A percentile compares a stretch with the other conserved stretches of the same genome.
These are phyloP conservation scores for Miniopterus natalensis DNA, from an alignment of 2,113 vertebrate species.

Conservation along the genomic window DNA sequence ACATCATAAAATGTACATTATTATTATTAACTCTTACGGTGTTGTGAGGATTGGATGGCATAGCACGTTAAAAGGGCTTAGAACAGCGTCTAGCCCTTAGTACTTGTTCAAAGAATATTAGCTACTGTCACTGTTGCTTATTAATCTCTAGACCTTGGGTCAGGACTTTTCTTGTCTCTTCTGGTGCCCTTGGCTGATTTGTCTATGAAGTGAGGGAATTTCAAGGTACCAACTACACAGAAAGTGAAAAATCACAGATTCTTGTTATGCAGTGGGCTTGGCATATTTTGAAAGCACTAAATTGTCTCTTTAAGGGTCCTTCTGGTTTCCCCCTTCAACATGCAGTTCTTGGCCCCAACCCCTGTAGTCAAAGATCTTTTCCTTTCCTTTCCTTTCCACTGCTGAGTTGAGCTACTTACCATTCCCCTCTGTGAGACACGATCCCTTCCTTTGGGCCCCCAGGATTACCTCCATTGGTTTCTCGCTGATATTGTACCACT, in stretches of 20 bases:
- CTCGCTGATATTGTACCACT: not conserved
- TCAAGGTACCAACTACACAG: not conserved
- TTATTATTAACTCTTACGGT: not conserved
- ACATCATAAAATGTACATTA: not conserved
- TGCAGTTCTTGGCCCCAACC: not conserved
- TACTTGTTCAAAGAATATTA: not conserved
- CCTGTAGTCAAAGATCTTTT: not conserved
- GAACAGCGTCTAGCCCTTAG: no score
- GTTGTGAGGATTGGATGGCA: not conserved
- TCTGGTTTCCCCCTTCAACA: not conserved
- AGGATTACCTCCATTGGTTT: not conserved
- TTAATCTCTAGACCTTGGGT: not conserved
- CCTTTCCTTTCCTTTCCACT: not conserved
- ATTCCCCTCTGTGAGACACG: not conserved
- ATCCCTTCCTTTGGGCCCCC: not conserved
- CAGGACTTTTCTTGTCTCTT: not conserved
- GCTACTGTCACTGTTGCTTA: not conserved
- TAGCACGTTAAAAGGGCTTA: not conserved
- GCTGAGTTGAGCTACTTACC: not conserved
- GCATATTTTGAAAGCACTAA: not conserved
- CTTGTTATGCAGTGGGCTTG: not conserved
- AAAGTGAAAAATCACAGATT: not conserved
- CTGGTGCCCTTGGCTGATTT: not conserved
- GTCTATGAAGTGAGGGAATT: not conserved
- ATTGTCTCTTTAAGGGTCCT: not conserved